These are phyloP conservation scores for Sphaerophoria taeniata DNA, from an alignment of 2,888 invertebrate species.

Conservation along the genomic window DNA sequence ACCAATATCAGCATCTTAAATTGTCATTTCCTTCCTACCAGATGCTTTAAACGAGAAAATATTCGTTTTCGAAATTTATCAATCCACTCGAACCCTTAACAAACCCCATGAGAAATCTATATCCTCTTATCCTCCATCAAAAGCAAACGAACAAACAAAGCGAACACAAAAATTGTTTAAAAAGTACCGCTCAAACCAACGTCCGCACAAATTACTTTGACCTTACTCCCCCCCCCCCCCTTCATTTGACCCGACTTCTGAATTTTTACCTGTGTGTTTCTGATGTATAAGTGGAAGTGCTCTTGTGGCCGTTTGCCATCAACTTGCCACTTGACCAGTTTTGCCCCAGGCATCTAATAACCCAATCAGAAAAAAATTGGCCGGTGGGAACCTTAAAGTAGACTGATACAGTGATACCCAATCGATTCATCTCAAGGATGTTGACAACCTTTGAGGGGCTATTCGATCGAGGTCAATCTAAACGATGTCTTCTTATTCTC, in stretches of 20 bases:
- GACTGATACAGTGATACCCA: not conserved
- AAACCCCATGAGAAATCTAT: not conserved
- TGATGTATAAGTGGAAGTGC: constrained; percentile 28
- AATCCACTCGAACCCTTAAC: not conserved
- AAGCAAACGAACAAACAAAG: not conserved
- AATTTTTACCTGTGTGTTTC: constrained; percentile 21
- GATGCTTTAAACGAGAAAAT: not conserved
- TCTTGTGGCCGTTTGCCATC: constrained; percentile 29
- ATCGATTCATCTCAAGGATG: constrained; percentile 36
- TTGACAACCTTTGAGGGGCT: not conserved
- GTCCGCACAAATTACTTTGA: not conserved
- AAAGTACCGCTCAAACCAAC: not conserved
- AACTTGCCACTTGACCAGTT: constrained; percentile 10
- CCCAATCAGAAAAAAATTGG: not conserved
- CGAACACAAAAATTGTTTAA: not conserved
- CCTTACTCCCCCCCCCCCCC: constrained; percentile 2
- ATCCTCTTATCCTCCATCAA: not conserved
- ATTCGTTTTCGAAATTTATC: not conserved
- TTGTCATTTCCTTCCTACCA: too few relatives aligned
- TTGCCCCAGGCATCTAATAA: not conserved
- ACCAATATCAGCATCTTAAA: too few relatives aligned
- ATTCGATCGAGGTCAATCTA: not conserved
- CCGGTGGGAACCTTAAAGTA: not conserved
- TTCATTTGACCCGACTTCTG: not conserved
- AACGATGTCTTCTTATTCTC: not conserved